Percentiles rank a stretch among this genome's conserved stretches.
Conservation (phyloP, 2,888 invertebrate species). For the Patella ulyssiponensis region DNA sequence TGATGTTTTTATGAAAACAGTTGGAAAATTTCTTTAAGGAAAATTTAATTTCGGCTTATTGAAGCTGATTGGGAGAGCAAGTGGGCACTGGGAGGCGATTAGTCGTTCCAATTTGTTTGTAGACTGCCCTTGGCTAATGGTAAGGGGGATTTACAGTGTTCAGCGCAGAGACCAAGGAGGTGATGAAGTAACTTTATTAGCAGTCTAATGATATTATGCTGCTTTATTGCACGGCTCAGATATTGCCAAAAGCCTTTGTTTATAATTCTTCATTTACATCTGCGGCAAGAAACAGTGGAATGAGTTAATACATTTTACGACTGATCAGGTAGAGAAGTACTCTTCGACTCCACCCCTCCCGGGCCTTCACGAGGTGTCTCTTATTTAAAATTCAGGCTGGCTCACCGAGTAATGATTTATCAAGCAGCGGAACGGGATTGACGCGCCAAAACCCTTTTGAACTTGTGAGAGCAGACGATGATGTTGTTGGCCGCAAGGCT, state of each 20-base stretch:
- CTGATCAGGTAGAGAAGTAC: constrained; percentile 8
- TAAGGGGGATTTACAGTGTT: neutral
- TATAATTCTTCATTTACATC: constrained; percentile 12
- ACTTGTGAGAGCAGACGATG: neutral
- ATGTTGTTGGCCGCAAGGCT: neutral
- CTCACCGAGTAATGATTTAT: too few relatives aligned
- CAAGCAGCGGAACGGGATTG: neutral
- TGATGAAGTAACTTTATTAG: constrained; percentile 11
- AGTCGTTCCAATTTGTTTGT: constrained; percentile 11
- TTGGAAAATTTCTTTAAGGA: constrained; percentile 1
- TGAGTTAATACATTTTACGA: constrained; percentile 7
- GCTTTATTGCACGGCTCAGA: neutral
- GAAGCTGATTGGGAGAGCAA: neutral
- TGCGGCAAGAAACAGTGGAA: neutral
- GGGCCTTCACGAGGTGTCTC: neutral
- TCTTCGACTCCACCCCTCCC: neutral
- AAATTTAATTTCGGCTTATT: constrained; percentile 9
- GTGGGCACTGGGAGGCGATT: constrained; percentile 6
- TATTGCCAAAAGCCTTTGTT: constrained; percentile 1
- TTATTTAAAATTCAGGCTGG: too few relatives aligned
- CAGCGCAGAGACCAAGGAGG: neutral
- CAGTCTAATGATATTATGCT: constrained; percentile 12
- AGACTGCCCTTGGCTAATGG: constrained; percentile 9
- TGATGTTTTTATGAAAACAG: too few relatives aligned
- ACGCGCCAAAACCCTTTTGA: neutral